Evolutionary conservation across 1,140 invertebrate genomes (phyloP).

Genomic region (Stenopsyche tienmushanensis): DNA sequence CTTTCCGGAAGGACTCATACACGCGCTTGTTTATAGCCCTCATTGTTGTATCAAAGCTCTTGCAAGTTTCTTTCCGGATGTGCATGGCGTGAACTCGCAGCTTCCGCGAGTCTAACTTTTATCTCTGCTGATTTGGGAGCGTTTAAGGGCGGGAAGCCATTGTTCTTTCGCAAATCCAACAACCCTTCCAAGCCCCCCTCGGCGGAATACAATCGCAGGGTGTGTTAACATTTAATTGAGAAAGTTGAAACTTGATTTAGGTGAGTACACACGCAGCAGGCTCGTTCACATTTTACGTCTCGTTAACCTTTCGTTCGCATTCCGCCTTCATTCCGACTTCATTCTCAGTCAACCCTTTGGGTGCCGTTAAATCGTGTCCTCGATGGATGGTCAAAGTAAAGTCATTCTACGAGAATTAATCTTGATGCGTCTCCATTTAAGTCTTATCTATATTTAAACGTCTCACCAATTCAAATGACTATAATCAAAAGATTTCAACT

Average conservation of each 20-base stretch:
- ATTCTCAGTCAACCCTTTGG: background rate
- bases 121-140: constrained; percentile 24
- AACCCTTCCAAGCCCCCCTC: background rate
- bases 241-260: background rate
- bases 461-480: too few species aligned
- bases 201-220: background rate
- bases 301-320: background rate
- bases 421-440: too few species aligned
- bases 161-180: constrained; percentile 13
- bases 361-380: background rate
- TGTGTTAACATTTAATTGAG: background rate
- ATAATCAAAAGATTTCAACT: too few species aligned
- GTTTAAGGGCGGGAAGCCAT: constrained; percentile 22
- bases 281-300: background rate
- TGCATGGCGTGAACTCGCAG: constrained; percentile 24
- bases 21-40: too few species aligned
- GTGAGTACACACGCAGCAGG: background rate
- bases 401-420: too few species aligned
- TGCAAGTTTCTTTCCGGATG: background rate
- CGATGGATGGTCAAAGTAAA: too few species aligned
- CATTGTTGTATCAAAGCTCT: too few species aligned
- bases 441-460: too few species aligned
- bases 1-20: too few species aligned
- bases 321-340: background rate
- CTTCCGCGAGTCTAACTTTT: constrained; percentile 19